These are phyloP conservation scores for Cossypha heuglini DNA, from an alignment of 2,797 vertebrate genomes.

Conservation along the genomic window DNA sequence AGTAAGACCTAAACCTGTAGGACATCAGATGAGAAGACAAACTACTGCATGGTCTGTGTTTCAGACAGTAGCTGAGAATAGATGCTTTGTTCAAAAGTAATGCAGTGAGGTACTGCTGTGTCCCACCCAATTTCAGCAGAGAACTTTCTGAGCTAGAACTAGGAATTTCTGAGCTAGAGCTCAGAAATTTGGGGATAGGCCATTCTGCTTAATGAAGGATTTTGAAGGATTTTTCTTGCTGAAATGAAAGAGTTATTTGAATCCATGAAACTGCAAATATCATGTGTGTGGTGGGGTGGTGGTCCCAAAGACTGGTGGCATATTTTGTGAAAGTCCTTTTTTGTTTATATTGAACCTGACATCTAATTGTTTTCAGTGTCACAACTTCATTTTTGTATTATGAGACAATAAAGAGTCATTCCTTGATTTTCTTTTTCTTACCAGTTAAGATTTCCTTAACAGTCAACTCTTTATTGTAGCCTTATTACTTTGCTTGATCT, in stretches of 20 bases:
- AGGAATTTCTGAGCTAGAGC: not conserved
- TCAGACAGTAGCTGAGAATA: not conserved
- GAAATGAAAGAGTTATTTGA: not conserved
- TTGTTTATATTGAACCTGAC: not conserved
- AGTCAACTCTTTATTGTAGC: not conserved
- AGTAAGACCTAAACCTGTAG: not conserved
- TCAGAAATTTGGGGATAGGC: not conserved
- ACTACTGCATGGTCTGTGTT: not conserved
- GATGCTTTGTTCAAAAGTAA: not conserved
- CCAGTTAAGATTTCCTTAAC: not conserved
- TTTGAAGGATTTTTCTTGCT: not conserved
- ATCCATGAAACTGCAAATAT: not conserved
- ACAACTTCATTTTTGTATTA: not conserved
- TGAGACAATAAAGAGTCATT: not conserved
- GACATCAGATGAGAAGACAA: not conserved
- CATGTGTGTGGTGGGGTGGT: rapidly evolving
- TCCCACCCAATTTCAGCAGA: rapidly evolving
- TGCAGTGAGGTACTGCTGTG: not conserved
- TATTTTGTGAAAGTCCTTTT: not conserved
- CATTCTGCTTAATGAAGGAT: not conserved
- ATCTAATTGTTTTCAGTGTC: not conserved
- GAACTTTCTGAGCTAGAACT: not conserved
- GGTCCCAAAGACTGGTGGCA: not conserved
- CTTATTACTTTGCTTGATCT: not conserved
- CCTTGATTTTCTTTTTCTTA: not conserved